phyloP scores from a whole-genome alignment of 2,113 vertebrate genomes.

The Festucalex cinctus region DNA sequence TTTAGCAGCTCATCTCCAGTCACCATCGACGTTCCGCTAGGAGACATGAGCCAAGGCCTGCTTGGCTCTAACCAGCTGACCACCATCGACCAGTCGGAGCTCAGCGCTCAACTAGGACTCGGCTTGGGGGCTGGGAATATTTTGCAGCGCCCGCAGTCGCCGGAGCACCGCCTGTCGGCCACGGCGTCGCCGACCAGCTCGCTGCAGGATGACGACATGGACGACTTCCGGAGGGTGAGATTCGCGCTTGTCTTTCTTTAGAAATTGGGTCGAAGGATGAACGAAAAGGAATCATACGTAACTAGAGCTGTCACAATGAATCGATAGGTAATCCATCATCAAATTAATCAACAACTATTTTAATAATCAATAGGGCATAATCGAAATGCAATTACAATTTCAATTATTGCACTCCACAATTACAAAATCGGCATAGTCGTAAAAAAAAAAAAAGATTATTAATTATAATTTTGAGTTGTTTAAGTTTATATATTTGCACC shows the following conservation, averaged over 20 bases:
- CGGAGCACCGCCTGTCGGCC: constrained; percentile 80
- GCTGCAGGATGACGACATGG: constrained; percentile 85
- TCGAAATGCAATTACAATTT: no score
- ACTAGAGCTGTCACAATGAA: no score
- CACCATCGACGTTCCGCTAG: constrained; percentile 84
- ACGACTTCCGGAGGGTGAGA: constrained; percentile 80
- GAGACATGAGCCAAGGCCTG: constrained; percentile 79
- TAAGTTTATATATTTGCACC: no score
- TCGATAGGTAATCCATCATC: no score
- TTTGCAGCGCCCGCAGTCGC: constrained; percentile 76
- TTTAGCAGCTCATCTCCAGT: constrained; percentile 84
- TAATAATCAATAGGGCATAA: no score
- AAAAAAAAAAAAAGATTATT: no score
- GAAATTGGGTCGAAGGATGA: not conserved
- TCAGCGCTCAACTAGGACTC: constrained; percentile 85
- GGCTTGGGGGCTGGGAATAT: constrained; percentile 79
- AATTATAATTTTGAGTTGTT: no score
- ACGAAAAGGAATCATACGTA: no score
- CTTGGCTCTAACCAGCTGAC: constrained; percentile 83
- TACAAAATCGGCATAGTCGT: no score
- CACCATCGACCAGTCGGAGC: constrained; percentile 90
- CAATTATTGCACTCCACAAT: no score
- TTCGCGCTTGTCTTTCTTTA: not conserved
- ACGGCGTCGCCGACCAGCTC: constrained; percentile 82
- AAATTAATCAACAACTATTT: no score